A percentile compares a stretch with the other conserved stretches of the same genome.
These are phyloP conservation scores for Oscheius sp. DNA, from an alignment of 2,888 invertebrate species.

Conservation along the genomic window DNA sequence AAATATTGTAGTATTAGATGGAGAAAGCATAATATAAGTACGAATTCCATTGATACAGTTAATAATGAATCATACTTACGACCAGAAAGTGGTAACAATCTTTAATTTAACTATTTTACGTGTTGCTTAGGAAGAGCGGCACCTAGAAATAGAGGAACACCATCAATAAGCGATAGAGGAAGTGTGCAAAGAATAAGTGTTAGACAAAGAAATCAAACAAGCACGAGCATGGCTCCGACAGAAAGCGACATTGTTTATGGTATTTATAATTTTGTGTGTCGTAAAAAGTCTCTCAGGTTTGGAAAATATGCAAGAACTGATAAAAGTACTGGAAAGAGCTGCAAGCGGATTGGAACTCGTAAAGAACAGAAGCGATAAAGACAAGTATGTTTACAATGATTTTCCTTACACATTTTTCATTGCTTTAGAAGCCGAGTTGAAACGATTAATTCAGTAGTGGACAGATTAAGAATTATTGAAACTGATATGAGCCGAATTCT, in stretches of 20 bases:
- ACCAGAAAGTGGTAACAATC: constrained; percentile 7
- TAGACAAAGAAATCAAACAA: constrained; percentile 11
- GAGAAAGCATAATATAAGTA: background rate
- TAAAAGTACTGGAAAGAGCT: constrained; percentile 49
- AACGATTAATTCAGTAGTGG: constrained; percentile 35
- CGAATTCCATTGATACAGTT: background rate
- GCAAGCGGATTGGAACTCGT: constrained; percentile 48
- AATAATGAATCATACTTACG: background rate
- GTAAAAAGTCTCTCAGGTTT: constrained; percentile 42
- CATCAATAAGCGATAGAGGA: constrained; percentile 27
- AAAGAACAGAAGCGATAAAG: constrained; percentile 54
- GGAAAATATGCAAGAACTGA: constrained; percentile 46
- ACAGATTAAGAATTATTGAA: constrained; percentile 45
- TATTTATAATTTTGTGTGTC: background rate
- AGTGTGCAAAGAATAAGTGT: constrained; percentile 16
- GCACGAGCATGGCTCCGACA: constrained; percentile 13
- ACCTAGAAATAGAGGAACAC: constrained; percentile 16
- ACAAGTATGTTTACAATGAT: constrained; percentile 32
- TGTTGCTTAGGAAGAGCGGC: background rate
- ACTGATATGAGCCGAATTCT: constrained; percentile 33
- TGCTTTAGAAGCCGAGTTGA: constrained; percentile 32
- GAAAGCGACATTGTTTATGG: constrained; percentile 27
- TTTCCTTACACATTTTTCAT: background rate
- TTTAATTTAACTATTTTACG: background rate
- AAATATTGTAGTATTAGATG: background rate